A percentile compares a stretch with the other conserved stretches of the same genome.
Evolutionary conservation across 1,140 invertebrate species (phyloP).

Genomic region (Drosophila athabasca): DNA sequence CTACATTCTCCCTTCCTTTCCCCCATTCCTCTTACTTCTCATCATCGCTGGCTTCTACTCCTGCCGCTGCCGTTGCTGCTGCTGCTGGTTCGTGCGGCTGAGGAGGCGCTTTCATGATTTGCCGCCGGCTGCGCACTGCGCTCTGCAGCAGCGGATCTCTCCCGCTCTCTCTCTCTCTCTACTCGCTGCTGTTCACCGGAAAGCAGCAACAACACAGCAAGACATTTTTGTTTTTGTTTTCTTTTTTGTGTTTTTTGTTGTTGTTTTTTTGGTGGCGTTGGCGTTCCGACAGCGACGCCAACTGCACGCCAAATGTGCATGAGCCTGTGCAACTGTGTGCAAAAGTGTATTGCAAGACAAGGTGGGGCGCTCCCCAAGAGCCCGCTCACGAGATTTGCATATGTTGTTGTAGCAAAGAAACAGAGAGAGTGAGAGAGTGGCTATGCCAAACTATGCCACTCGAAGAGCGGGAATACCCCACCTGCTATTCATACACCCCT

Average conservation of each 20-base stretch:
- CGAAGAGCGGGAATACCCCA: too few species aligned
- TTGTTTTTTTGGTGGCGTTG: slow-evolving; percentile 1
- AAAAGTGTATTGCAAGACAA: too few species aligned
- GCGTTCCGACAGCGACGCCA: slow-evolving; percentile 5
- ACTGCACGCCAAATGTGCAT: too few species aligned
- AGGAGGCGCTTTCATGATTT: slow-evolving; percentile 72
- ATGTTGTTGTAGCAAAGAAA: neutral
- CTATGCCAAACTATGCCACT: too few species aligned
- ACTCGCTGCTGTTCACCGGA: slow-evolving; percentile 58
- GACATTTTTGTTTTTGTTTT: slow-evolving; percentile 9
- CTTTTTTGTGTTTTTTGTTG: neutral
- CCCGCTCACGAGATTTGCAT: too few species aligned
- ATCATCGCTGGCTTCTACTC: slow-evolving; percentile 10
- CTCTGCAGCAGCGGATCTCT: too few species aligned
- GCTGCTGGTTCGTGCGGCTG: slow-evolving; percentile 21
- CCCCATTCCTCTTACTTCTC: slow-evolving; percentile 4
- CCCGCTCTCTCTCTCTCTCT: too few species aligned
- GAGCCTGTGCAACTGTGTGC: too few species aligned
- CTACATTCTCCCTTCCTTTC: slow-evolving; percentile 4
- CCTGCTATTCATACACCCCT: neutral
- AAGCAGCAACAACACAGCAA: slow-evolving; percentile 51
- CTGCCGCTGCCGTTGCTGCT: slow-evolving; percentile 35
- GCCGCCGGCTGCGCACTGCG: slow-evolving; percentile 63
- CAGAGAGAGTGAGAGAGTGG: neutral
- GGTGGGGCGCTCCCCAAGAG: too few species aligned